Conservation (phyloP, 2,113 vertebrate species). For the Calidris pygmaea region DNA sequence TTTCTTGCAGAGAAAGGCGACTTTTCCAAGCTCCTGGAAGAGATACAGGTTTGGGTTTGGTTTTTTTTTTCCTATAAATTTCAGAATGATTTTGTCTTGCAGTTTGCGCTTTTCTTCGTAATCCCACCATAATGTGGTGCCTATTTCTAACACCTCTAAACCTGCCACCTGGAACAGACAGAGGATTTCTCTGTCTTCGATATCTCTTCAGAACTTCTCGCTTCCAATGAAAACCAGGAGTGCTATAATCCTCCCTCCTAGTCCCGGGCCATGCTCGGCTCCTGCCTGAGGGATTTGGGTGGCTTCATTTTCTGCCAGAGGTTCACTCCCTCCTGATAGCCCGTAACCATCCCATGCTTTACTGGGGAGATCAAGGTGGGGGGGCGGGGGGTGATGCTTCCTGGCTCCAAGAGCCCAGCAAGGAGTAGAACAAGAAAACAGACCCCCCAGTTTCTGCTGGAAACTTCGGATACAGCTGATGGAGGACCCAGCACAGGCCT, state of each 20-base stretch:
- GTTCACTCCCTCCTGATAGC: not conserved
- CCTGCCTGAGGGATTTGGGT: not conserved
- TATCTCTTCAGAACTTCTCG: not conserved
- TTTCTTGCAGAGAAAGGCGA: not conserved
- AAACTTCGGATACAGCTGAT: not conserved
- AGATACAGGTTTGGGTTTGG: not conserved
- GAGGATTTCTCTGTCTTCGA: not conserved
- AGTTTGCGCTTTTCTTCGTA: not conserved
- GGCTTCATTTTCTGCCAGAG: not conserved
- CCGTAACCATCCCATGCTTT: rapidly evolving
- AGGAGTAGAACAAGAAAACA: not conserved
- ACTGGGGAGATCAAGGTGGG: rapidly evolving
- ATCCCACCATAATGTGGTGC: not conserved
- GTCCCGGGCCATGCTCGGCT: not conserved
- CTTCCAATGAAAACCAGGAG: not conserved
- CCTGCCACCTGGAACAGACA: not conserved
- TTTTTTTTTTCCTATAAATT: not conserved
- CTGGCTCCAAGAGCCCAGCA: not conserved
- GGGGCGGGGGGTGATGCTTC: not conserved
- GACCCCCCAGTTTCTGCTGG: not conserved
- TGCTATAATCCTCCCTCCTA: not conserved
- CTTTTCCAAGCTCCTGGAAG: not conserved
- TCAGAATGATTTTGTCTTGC: not conserved
- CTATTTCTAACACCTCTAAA: not conserved
- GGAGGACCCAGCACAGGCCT: not conserved